Conservation (phyloP, 2,888 invertebrate genomes). For the Hemistola chrysoprasaria region DNA sequence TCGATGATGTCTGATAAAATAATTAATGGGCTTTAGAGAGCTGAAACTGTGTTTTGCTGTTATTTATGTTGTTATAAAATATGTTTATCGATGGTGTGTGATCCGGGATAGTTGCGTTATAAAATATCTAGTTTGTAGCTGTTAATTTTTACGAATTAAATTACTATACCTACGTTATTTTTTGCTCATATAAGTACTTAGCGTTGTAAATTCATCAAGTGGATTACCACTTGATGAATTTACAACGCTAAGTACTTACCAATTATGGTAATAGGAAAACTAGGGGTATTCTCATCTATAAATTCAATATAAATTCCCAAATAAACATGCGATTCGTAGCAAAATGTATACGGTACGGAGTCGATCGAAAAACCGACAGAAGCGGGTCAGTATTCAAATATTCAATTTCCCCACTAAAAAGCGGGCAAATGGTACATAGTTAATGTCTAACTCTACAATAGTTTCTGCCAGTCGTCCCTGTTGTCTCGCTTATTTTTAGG, state of each 20-base stretch:
- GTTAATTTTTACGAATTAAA: too few species aligned
- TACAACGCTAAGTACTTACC: not conserved
- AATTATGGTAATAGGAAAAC: slow-evolving; percentile 5
- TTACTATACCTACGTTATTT: too few species aligned
- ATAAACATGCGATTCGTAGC: slow-evolving; percentile 8
- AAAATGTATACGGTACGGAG: slow-evolving; percentile 7
- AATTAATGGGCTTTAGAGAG: slow-evolving; percentile 27
- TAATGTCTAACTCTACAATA: slow-evolving; percentile 34
- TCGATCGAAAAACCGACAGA: slow-evolving; percentile 14
- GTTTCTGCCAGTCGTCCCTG: slow-evolving; percentile 33
- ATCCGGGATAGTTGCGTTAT: not conserved
- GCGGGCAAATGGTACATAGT: slow-evolving; percentile 30
- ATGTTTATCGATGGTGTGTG: slow-evolving; percentile 8
- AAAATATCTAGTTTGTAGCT: too few species aligned
- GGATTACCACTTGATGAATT: not conserved
- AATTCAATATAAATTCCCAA: slow-evolving; percentile 4
- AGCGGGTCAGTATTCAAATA: slow-evolving; percentile 24
- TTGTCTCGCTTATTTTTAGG: slow-evolving; percentile 59
- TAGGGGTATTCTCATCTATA: too few species aligned
- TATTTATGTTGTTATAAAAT: slow-evolving; percentile 20
- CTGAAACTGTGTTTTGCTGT: slow-evolving; percentile 25
- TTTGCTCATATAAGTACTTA: too few species aligned
- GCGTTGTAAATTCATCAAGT: too few species aligned
- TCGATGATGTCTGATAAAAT: slow-evolving; percentile 31
- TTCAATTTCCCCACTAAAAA: slow-evolving; percentile 27